Conservation (phyloP, 1,140 invertebrate genomes). For the Eumaeus atala region DNA sequence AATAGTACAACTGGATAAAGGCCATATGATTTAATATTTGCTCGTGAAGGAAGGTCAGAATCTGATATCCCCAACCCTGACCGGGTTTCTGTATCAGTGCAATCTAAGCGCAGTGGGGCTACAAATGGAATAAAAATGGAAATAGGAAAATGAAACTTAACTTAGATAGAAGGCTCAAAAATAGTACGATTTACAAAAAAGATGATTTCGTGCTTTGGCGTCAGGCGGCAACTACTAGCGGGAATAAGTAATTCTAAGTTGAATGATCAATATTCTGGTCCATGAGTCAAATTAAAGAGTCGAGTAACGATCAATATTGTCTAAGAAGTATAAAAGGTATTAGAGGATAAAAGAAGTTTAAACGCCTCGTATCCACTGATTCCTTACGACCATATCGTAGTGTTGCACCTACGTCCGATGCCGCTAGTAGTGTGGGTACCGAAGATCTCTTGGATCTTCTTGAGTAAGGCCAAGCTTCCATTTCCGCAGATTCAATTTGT, state of each 20-base stretch:
- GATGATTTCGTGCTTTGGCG: slow-evolving; percentile 35
- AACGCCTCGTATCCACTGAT: slow-evolving; percentile 24
- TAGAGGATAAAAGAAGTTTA: slow-evolving; percentile 30
- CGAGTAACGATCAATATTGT: slow-evolving; percentile 26
- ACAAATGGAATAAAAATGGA: slow-evolving; percentile 1
- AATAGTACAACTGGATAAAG: slow-evolving; percentile 26
- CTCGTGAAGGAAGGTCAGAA: slow-evolving; percentile 18
- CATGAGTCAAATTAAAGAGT: slow-evolving; percentile 24
- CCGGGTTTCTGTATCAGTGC: not conserved
- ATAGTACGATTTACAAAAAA: slow-evolving; percentile 18
- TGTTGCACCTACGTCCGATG: slow-evolving; percentile 15
- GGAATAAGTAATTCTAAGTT: slow-evolving; percentile 27
- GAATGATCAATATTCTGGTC: slow-evolving; percentile 31
- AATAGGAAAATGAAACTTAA: slow-evolving; percentile 29
- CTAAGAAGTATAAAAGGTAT: slow-evolving; percentile 31
- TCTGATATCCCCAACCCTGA: slow-evolving; percentile 20
- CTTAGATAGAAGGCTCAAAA: slow-evolving; percentile 27
- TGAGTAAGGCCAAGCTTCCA: no score
- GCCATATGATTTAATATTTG: slow-evolving; percentile 36
- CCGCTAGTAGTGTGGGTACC: slow-evolving; percentile 18
- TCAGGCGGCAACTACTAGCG: slow-evolving; percentile 25
- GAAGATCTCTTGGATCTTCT: slow-evolving; percentile 21
- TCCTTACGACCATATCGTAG: slow-evolving; percentile 22
- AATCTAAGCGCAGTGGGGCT: slow-evolving; percentile 19
- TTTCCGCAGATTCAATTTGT: no score